Evolutionary conservation across 1,140 invertebrate genomes (phyloP), one percentile per base, ranked within the genome.

Genomic region (Drosophila quadrilineata): DNA sequence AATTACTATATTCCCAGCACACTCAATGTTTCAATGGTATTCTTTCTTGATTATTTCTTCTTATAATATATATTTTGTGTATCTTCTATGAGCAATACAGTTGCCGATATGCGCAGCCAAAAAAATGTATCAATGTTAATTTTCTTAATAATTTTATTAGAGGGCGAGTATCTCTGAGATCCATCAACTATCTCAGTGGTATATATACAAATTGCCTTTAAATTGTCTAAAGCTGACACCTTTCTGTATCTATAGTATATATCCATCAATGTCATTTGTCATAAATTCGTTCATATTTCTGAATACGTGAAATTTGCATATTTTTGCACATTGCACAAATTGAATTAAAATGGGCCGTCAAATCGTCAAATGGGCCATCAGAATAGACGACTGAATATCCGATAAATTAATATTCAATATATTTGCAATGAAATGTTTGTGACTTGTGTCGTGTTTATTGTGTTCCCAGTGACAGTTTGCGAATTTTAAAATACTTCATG

Each of bases 351-450:
- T 76, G 40, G 67, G 29, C 41, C 46, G 43, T 64, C 65, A 54
- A 73, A 72, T 58, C 46, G 43, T 64, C 65, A 54, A 73, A 72
- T 58, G 33, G 56, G 49, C 33, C 50, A 33, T 49, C 48, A 40
- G 21, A 45, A 50, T 22, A 71, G 46, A 54, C 48, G 10, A 22
- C 24, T n/a, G 35, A 52, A 57, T 35, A 41, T 46, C 40, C 38
- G 63, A 36, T 26, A 53, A 82, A 82, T 82, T 82, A 69, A 76
- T 82, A 82, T 80, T 80, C 67, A 82, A 82, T 82, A 82, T 82
- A 82, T 69, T 76, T 62, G 59, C 62, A 82, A 65, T 75, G 54
- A 76, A 82, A 76, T 82, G 69, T 84, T 82, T 76, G 64, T 53
- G 54, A 75, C 76, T 73, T 70, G 73, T 43, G 49, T 70, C 71